These are phyloP conservation scores for Xylota sylvarum DNA, from an alignment of 2,888 invertebrate species.

Conservation along the genomic window DNA sequence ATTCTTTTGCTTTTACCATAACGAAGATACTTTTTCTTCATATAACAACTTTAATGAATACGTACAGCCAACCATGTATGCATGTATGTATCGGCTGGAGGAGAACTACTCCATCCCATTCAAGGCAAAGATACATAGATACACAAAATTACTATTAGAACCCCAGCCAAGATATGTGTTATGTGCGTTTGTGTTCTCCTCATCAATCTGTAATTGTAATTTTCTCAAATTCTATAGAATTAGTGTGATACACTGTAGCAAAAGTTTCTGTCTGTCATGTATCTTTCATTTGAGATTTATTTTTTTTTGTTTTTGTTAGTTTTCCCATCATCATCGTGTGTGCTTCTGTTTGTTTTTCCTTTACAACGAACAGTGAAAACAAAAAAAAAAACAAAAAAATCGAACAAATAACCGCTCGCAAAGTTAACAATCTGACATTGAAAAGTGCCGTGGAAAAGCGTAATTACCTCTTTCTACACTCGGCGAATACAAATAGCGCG, in stretches of 20 bases:
- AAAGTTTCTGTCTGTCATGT: conserved; percentile 54
- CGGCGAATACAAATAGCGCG: conserved; percentile 73
- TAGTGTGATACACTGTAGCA: conserved; percentile 47
- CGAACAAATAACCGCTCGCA: conserved; percentile 8
- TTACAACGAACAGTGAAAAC: conserved; percentile 13
- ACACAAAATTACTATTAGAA: conserved; percentile 29
- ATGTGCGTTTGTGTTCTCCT: conserved; percentile 16
- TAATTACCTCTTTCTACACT: conserved; percentile 75
- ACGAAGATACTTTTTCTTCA: conserved; percentile 36
- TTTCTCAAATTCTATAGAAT: conserved; percentile 75
- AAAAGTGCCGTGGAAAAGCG: conserved; percentile 76
- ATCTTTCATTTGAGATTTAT: conserved; percentile 54
- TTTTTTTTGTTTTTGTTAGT: conserved; percentile 27
- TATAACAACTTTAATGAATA: conserved; percentile 39
- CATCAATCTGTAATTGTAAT: conserved; percentile 70
- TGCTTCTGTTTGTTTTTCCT: conserved; percentile 67
- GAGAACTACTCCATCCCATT: conserved; percentile 66
- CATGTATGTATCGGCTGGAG: conserved; percentile 59
- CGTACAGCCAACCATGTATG: conserved; percentile 31
- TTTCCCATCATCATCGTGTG: conserved; percentile 51
- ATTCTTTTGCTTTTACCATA: conserved; percentile 1
- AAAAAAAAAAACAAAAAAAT: background rate
- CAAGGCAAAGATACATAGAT: conserved; percentile 51
- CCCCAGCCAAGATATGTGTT: background rate
- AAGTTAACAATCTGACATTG: conserved; percentile 77